Evolutionary conservation across 2,797 vertebrate genomes (phyloP).

Genomic region (Chrysocyon brachyurus): DNA sequence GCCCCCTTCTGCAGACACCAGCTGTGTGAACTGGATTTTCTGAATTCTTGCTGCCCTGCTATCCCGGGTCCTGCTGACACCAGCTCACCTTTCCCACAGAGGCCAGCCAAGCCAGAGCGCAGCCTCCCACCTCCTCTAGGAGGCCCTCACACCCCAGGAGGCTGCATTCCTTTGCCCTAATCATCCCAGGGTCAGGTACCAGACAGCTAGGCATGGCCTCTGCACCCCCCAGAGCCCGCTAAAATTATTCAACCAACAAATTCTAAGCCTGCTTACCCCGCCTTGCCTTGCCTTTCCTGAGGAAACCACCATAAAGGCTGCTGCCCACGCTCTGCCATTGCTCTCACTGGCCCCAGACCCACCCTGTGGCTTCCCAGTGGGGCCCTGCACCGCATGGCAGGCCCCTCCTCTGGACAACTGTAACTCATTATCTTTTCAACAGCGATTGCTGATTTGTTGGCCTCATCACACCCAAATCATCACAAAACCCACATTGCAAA

Average conservation of each 20-base stretch:
- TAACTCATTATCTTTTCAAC: neutral
- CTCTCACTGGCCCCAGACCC: too few species aligned
- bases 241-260: rapidly evolving
- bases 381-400: rapidly evolving
- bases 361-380: rapidly evolving
- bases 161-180: neutral
- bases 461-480: neutral
- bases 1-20: neutral
- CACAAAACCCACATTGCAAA: neutral
- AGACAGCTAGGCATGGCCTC: neutral
- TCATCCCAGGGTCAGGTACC: neutral
- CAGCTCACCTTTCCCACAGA: neutral
- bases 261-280: rapidly evolving
- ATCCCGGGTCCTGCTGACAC: rapidly evolving
- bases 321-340: rapidly evolving
- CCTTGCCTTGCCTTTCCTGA: neutral
- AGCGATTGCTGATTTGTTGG: neutral
- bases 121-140: rapidly evolving
- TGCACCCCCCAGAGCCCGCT: neutral
- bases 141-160: rapidly evolving
- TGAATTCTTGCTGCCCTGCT: neutral
- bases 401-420: neutral
- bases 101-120: neutral
- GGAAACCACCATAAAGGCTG: neutral
- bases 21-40: rapidly evolving